Evolutionary conservation across 2,797 vertebrate species (phyloP), one percentile per base, ranked within the genome.

Genomic region (Karalla daura): DNA sequence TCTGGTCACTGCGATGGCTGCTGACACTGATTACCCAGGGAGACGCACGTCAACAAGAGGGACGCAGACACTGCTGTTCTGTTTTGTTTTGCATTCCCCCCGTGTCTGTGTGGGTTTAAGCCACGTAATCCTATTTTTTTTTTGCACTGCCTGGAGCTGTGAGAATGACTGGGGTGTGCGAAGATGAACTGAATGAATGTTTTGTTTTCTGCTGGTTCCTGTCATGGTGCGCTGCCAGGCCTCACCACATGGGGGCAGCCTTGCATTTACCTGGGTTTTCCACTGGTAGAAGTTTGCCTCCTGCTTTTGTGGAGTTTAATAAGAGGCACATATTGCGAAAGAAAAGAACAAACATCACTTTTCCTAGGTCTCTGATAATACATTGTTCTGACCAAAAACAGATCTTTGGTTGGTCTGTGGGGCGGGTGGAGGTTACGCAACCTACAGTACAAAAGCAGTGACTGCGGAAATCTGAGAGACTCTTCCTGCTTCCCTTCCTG

Each of bases 191-290:
- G n/a, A n/a, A n/a, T n/a, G n/a, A n/a, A n/a, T n/a, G n/a, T n/a
- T n/a, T n/a, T n/a, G n/a, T n/a, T n/a, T 39, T 8, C 1, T 9
- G 5, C 3, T 14, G 23, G 14, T 18, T 6, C 3, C 17, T 39
- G 27, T 4, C 6, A 36, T 4, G 7, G 1, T 85, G 69, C 40
- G 85, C 45, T 83, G 52, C 45, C 46, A 35, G 0, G 5, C 3
- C 7, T 46, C 1, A 46, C 76, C 91, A 89, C 83, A 45, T 7
- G 79, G 67, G 35, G 80, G 81, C 77, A 83, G 51, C 18, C 18
- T 63, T 74, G 43, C 30, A 62, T 58, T 58, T 65, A 2, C 59
- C 15, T 49, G 66, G 33, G 0, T 15, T 36, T 40, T 40, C 13
- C 18, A 25, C 1, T 3, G 9, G 7, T 54, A 25, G 9, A 47